Evolutionary conservation across 1,140 invertebrate species (phyloP).

Genomic region (Nautilus pompilius): DNA sequence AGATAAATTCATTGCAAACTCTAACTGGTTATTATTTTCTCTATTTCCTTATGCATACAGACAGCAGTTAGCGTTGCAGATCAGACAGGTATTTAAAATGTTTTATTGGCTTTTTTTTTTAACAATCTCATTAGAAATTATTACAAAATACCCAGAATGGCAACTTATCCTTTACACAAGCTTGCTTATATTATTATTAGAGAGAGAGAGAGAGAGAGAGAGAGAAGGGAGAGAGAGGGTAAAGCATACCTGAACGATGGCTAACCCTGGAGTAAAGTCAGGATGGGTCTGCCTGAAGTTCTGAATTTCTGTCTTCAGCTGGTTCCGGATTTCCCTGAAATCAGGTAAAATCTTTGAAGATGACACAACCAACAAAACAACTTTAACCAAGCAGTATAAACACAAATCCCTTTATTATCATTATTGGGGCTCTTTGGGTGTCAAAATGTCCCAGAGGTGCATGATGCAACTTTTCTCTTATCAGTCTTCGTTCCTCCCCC

Average conservation of each 20-base stretch:
- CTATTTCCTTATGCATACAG: background rate
- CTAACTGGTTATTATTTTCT: background rate
- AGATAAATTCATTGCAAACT: background rate
- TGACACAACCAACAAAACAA: too few relatives aligned
- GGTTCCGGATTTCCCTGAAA: slow-evolving; percentile 71
- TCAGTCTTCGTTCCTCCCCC: too few relatives aligned
- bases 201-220: background rate
- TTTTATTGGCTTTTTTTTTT: background rate
- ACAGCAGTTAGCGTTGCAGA: background rate
- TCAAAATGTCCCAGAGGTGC: too few relatives aligned
- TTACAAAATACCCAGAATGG: background rate
- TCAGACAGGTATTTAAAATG: background rate
- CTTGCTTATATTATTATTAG: slow-evolving; percentile 61
- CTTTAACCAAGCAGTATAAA: too few relatives aligned
- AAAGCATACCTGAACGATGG: slow-evolving; percentile 53
- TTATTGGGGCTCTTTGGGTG: too few relatives aligned
- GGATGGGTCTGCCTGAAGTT: slow-evolving; percentile 62
- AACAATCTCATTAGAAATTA: background rate
- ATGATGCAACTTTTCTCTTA: too few relatives aligned
- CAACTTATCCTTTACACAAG: background rate
- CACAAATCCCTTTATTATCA: too few relatives aligned
- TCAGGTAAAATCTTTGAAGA: too few relatives aligned
- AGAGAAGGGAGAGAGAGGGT: background rate
- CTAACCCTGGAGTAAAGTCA: slow-evolving; percentile 70
- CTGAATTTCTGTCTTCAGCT: slow-evolving; percentile 67